Evolutionary conservation across 92 coral and sea anemone genomes (phyloP).

Genomic region (Epizoanthus fatuus): DNA sequence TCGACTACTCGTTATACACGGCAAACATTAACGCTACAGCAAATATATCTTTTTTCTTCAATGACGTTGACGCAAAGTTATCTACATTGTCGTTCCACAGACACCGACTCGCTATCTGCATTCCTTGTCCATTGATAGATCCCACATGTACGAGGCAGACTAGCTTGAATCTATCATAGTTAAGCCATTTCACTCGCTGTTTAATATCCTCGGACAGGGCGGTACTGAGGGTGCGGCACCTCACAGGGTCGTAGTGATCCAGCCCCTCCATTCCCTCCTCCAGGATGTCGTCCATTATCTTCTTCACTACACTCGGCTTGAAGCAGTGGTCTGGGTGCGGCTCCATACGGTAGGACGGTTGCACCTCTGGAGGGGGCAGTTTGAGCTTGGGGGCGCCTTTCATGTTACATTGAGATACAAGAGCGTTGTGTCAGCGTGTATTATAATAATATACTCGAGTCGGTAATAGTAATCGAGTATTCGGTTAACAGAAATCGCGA

Average conservation of each 20-base stretch:
- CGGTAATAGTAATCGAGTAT: neutral
- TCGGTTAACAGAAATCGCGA: too few species aligned
- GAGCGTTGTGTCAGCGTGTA: neutral
- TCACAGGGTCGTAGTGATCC: conserved; percentile 81
- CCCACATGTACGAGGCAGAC: conserved; percentile 95
- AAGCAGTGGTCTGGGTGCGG: conserved; percentile 83
- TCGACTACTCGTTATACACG: conserved; percentile 83
- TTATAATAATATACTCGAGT: neutral
- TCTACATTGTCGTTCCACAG: conserved; percentile 93
- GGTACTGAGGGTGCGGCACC: conserved; percentile 86
- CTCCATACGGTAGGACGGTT: conserved; percentile 87
- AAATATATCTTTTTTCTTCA: conserved; percentile 83
- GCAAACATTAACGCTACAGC: conserved; percentile 97
- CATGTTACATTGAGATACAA: neutral
- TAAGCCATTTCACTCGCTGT: conserved; percentile 95
- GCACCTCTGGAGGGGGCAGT: conserved; percentile 29
- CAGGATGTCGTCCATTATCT: conserved; percentile 83
- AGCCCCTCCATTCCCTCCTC: conserved; percentile 90
- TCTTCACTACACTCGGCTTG: conserved; percentile 82
- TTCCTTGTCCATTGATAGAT: conserved; percentile 90
- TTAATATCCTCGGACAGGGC: conserved; percentile 94
- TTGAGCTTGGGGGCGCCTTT: conserved; percentile 4
- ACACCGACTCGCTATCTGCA: conserved; percentile 94
- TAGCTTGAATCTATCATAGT: conserved; percentile 90
- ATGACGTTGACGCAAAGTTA: conserved; percentile 89